Base-by-base conservation (phyloP, 2,888 invertebrate genomes). In the Leptopilina drosophilae region DNA sequence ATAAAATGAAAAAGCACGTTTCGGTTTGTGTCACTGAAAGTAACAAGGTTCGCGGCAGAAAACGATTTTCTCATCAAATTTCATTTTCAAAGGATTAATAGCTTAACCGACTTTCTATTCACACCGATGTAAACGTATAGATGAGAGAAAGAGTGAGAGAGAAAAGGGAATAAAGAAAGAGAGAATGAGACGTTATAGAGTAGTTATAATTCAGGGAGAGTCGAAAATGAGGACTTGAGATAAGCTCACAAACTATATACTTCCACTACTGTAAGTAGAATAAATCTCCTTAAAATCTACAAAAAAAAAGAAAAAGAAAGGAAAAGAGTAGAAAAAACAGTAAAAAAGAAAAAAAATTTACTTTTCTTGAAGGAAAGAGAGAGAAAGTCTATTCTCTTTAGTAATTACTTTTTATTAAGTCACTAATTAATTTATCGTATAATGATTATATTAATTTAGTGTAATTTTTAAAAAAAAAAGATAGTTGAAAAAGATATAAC, bases 31-130 rank as follows among this genome's bases (percentile, higher is more conserved):
- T 82, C 76, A 77, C 56, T 64, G 49, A 66, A 53, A 46, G 5
- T 65, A 66, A 62, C 76, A 67, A 46, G 56, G 33, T 46, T 20
- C 69, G 78, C 66, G 49, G 11, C 66, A 76, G 77, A 82, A 82
- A 78, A 80, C 73, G 69, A 76, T 83, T 84, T 83, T 73, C 79
- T 76, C 53, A n/a, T 64, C 15, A 59, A 83, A 81, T 78, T 84
- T 84, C 77, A 73, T 76, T 82, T 69, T 64, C 78, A 78, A 81
- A 81, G 78, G 64, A 76, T 77, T 15, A 33, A 66, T 76, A 77
- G 81, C 79, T 82, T 80, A 82, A 83, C 82, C 77, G 75, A 62
- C 62, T 62, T 49, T 62, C 62, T 62, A 62, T 62, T 62, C 62
- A 62, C 62, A 77, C 78, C 80, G 77, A 67, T 77, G 78, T 64